phyloP scores from a whole-genome alignment of 2,113 vertebrate genomes.

The Corvus hawaiiensis region DNA sequence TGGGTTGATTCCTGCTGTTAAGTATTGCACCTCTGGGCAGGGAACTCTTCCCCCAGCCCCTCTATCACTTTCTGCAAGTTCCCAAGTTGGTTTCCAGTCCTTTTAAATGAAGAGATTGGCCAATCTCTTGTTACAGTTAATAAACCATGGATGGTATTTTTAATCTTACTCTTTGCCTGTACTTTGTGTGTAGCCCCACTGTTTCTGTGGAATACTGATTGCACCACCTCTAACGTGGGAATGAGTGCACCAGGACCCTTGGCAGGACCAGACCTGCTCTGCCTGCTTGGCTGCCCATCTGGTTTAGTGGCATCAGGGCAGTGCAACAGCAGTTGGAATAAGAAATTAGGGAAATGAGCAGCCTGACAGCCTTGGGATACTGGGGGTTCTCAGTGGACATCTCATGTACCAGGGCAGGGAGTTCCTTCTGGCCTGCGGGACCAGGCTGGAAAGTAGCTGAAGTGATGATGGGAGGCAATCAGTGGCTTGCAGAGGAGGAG shows the following conservation, averaged over 20 bases:
- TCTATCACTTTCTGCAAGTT: neutral
- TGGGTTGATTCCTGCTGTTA: neutral
- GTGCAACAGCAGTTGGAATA: neutral
- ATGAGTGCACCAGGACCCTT: neutral
- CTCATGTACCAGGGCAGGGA: neutral
- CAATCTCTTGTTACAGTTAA: neutral
- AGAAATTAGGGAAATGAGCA: neutral
- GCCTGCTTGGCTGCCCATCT: neutral
- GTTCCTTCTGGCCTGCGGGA: neutral
- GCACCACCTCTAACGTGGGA: accelerated
- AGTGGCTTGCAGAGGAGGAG: neutral
- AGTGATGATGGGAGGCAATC: neutral
- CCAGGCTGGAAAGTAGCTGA: neutral
- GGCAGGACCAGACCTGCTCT: neutral
- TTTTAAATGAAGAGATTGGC: neutral
- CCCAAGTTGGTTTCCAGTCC: neutral
- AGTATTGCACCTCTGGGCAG: neutral
- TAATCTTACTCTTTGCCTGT: neutral
- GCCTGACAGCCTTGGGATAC: neutral
- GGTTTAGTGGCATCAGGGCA: neutral
- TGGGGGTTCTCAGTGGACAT: neutral
- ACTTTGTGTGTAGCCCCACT: accelerated
- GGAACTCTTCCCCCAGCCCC: neutral
- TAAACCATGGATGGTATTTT: accelerated
- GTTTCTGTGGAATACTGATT: neutral